Conservation (phyloP, 2,113 vertebrate genomes). For the Desmodus rotundus region DNA sequence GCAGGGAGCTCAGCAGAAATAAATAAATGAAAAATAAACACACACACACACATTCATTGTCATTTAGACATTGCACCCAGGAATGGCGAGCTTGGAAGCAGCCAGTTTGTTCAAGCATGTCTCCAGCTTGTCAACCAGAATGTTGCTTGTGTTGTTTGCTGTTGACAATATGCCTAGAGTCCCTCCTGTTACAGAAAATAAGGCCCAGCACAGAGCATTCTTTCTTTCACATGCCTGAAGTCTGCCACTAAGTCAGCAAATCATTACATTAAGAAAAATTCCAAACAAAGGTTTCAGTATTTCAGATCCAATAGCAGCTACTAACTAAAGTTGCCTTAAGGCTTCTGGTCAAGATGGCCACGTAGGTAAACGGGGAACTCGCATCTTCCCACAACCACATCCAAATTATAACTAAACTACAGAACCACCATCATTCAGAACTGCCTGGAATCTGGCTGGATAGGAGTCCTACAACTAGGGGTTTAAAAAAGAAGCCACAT, state of each 20-base stretch:
- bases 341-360: too few species aligned
- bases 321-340: background rate
- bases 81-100: background rate
- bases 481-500: too few species aligned
- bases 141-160: background rate
- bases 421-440: too few species aligned
- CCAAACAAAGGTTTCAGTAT: background rate
- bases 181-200: background rate
- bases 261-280: background rate
- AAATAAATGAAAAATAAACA: too few species aligned
- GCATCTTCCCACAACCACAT: too few species aligned
- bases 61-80: background rate
- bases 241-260: background rate
- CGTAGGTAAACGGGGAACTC: too few species aligned
- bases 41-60: background rate
- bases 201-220: background rate
- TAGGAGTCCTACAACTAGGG: too few species aligned
- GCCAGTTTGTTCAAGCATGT: background rate
- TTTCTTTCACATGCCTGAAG: background rate
- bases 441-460: too few species aligned
- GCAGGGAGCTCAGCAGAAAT: too few species aligned
- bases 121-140: background rate
- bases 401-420: too few species aligned
- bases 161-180: background rate
- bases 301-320: background rate